phyloP scores from a whole-genome alignment of 2,797 vertebrate species.

The Argya squamiceps region DNA sequence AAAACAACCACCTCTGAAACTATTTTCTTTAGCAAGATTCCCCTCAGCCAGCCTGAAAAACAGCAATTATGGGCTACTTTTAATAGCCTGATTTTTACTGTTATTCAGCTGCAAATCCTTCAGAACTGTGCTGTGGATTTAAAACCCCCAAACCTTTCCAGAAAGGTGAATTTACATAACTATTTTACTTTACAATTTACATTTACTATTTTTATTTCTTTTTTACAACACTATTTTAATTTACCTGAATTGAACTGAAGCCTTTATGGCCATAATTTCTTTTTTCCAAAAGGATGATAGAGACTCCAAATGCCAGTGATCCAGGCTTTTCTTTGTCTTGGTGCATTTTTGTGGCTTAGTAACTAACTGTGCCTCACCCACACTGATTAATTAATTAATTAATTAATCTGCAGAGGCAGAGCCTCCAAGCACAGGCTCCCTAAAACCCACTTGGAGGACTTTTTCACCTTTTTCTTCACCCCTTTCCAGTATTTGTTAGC shows the following conservation, averaged over 20 bases:
- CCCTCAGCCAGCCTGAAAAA: not conserved
- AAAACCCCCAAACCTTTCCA: not conserved
- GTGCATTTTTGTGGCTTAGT: not conserved
- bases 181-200: not conserved
- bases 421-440: not conserved
- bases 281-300: not conserved
- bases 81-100: not conserved
- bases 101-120: not conserved
- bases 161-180: not conserved
- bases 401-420: not conserved
- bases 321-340: not conserved
- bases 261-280: not conserved
- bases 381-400: too few relatives aligned
- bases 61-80: not conserved
- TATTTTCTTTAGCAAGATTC: not conserved
- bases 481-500: not conserved
- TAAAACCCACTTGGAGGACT: not conserved
- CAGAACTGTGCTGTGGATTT: not conserved
- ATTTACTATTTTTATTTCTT: too few relatives aligned
- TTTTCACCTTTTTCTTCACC: not conserved
- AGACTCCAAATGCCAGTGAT: not conserved
- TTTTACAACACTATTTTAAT: not conserved
- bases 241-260: not conserved
- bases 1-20: not conserved
- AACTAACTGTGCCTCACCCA: not conserved